Base-by-base conservation (phyloP, 2,888 invertebrate genomes). In the Lasioglossum morio region DNA sequence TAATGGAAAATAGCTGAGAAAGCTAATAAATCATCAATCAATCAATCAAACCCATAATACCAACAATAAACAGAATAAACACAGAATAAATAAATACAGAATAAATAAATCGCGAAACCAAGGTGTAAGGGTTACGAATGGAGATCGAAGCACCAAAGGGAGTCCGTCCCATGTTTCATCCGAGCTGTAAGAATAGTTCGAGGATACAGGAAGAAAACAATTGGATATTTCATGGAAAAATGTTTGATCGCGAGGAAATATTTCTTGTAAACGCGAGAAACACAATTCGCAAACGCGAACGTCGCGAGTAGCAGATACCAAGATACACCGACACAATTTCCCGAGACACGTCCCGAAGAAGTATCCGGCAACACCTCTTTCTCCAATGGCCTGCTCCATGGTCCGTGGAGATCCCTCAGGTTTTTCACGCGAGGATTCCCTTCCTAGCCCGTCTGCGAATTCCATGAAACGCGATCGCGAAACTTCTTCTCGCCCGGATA, bases 401-500 rank as follows among this genome's bases (percentile, higher is more conserved):
- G 48, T 27, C 34, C 30, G 23, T 40, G 27, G 43, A 77, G 34
- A 63, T 77, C 43, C 72, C 77, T 78, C 82, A 43, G 63, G 23
- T 60, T 78, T 53, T 72, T 53, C 84, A n/a, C 46, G 70, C 74
- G 82, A 72, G 70, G 63, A 82, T 78, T 37, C 63, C 19, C 43
- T 46, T 46, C 14, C 4, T 43, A 40, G n/a, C 46, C 2, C 48
- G 60, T 14, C 43, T 34, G 23, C 70, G 30, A 70, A 30, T 57
- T 72, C 72, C 63, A 40, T 60, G 73, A 37, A 60, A 46, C 72
- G 34, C 53, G 30, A 37, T 78, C 78, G 16, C 46, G 12, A 37
- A 63, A 82, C 75, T 82, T 79, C 72, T 66, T 79, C 79, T 30
- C 60, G 0, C 69, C 5, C 16, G 77, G 37, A 81, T 78, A 78